Evolutionary conservation across 2,113 vertebrate genomes (phyloP), one percentile per base, ranked within the genome.

Genomic region (Heloderma charlesbogerti): DNA sequence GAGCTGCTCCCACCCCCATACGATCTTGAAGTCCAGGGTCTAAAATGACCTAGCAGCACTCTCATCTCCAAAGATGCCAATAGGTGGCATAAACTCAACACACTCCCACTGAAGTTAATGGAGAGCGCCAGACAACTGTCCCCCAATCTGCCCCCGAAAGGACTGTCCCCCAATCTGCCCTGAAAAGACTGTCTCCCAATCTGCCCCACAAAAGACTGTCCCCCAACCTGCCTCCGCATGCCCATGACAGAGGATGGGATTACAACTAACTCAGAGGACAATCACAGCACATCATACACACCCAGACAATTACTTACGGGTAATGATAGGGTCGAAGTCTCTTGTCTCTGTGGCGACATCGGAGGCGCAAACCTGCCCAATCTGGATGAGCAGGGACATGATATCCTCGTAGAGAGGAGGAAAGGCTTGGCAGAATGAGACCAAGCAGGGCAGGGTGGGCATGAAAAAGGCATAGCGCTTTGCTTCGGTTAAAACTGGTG

Each of bases 351-450:
- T 99, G 92, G 99, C 98, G 40, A 99, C 99, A 60, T 99, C 99
- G 2, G 99, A 99, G 84, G 99, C 99, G 96, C 99, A 99, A 34
- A 99, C 99, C 90, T 99, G 99, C 31, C 99, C 99, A 88, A 99
- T 98, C 79, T 99, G 99, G 80, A 99, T 98, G n/a, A 99, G 96
- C 90, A 99, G 97, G 89, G 98, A 98, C 93, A 99, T 98, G 66
- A 99, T 98, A 54, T 99, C 99, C 54, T 99, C 99, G 15, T 99
- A 99, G 0, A 99, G 96, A 0, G 99, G 99, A 88, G 99, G 99
- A 93, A 99, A 99, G 40, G 99, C 99, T 97, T 98, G 98, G 95
- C 99, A 99, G 97, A 99, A 99, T 0, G 98, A 98, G 91, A 99
- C 98, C 97, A 99, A 95, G 94, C 99, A 99, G 0, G 99, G 98